Evolutionary conservation across 2,113 vertebrate genomes (phyloP).

Genomic region (Hemibagrus wyckioides): DNA sequence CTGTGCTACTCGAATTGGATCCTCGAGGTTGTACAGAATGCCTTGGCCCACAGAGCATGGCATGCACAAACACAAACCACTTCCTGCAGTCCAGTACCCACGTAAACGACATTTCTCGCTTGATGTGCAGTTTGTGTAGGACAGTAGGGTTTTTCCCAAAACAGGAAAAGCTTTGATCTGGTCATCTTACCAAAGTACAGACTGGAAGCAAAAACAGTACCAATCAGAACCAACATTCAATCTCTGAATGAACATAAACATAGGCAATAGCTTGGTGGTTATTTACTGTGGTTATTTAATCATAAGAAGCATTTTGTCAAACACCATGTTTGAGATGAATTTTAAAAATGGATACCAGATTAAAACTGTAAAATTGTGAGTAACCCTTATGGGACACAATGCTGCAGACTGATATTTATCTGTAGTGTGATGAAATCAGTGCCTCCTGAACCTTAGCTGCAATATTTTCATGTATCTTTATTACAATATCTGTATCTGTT

Average conservation of each 20-base stretch:
- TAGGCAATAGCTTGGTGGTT: not conserved
- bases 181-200: not conserved
- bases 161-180: not conserved
- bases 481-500: not conserved
- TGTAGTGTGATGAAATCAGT: not conserved
- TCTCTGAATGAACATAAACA: not conserved
- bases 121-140: slow-evolving; percentile 35
- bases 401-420: not conserved
- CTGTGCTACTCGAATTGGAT: slow-evolving; percentile 30
- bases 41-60: slow-evolving; percentile 63
- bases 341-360: not conserved
- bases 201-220: not conserved
- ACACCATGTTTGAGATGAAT: not conserved
- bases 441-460: not conserved
- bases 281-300: not conserved
- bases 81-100: slow-evolving; percentile 54
- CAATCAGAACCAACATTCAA: not conserved
- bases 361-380: not conserved
- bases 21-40: slow-evolving; percentile 8
- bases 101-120: slow-evolving; percentile 50
- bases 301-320: not conserved
- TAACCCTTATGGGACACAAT: not conserved
- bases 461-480: not conserved
- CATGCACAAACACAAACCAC: slow-evolving; percentile 62
- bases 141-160: slow-evolving; percentile 49